Evolutionary conservation across 2,113 vertebrate genomes (phyloP).

Genomic region (Grammomys dolichurus): DNA sequence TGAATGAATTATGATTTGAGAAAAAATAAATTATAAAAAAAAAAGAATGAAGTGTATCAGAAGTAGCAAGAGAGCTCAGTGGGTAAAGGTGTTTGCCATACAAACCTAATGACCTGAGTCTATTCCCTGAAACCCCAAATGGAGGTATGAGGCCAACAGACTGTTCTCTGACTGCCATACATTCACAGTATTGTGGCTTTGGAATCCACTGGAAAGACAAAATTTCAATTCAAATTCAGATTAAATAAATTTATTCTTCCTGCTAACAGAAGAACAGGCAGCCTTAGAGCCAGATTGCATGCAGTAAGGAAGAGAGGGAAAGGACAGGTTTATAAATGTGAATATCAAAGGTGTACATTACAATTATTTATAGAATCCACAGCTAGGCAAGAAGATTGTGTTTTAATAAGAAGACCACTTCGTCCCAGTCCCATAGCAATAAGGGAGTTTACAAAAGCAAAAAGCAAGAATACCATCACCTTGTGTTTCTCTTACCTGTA

Average conservation of each 20-base stretch:
- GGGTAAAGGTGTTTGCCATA: neutral
- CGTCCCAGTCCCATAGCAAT: neutral
- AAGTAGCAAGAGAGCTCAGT: neutral
- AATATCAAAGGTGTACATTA: neutral
- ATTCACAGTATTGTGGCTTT: neutral
- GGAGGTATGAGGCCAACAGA: too few species aligned
- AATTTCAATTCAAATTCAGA: neutral
- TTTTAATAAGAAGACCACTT: neutral
- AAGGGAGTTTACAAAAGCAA: neutral
- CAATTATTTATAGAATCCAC: neutral
- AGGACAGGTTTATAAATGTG: neutral
- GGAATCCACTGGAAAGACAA: neutral
- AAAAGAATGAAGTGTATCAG: neutral
- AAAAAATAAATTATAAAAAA: too few species aligned
- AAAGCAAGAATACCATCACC: neutral
- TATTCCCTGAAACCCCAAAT: neutral
- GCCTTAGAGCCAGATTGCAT: neutral
- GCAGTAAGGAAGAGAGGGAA: rapidly evolving
- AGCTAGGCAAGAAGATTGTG: neutral
- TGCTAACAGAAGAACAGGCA: neutral
- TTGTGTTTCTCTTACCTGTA: neutral
- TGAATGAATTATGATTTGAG: too few species aligned
- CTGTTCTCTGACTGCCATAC: neutral
- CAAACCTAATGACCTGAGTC: neutral
- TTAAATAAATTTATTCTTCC: neutral